A percentile compares a stretch with the other conserved stretches of the same genome.
Evolutionary conservation across 2,888 invertebrate genomes (phyloP).

Genomic region (Zaprionus bogoriensis): DNA sequence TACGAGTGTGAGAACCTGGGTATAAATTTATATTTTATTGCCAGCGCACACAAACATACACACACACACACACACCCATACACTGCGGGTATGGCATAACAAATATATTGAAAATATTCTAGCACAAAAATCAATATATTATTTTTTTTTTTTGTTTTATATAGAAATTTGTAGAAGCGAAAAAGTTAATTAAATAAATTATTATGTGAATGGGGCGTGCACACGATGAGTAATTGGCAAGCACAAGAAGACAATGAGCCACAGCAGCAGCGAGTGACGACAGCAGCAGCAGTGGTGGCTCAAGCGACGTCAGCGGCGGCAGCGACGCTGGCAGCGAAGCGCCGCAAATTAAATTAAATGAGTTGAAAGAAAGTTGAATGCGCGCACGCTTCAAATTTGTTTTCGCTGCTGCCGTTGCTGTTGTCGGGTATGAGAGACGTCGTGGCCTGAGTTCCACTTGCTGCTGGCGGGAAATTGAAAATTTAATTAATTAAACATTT

Average conservation of each 20-base stretch:
- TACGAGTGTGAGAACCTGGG: constrained; percentile 42
- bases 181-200: constrained; percentile 79
- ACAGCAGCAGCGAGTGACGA: constrained; percentile 24
- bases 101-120: constrained; percentile 46
- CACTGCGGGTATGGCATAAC: constrained; percentile 18
- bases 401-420: constrained; percentile 25
- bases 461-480: constrained; percentile 68
- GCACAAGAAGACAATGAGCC: constrained; percentile 59
- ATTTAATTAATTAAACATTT: constrained; percentile 79
- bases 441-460: constrained; percentile 32
- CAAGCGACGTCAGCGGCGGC: constrained; percentile 14
- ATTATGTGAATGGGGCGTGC: constrained; percentile 78
- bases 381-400: constrained; percentile 71
- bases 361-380: constrained; percentile 79
- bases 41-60: constrained; percentile 44
- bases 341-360: constrained; percentile 78
- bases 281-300: neutral
- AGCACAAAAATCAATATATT: constrained; percentile 63
- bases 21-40: constrained; percentile 68
- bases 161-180: constrained; percentile 70
- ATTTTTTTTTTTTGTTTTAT: constrained; percentile 51
- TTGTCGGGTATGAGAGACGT: constrained; percentile 22
- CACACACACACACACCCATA: constrained; percentile 15
- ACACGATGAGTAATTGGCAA: constrained; percentile 78
- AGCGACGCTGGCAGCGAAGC: constrained; percentile 56